Evolutionary conservation across 2,888 invertebrate species (phyloP), one percentile per base, ranked within the genome.

Genomic region (Drosophila monieri): DNA sequence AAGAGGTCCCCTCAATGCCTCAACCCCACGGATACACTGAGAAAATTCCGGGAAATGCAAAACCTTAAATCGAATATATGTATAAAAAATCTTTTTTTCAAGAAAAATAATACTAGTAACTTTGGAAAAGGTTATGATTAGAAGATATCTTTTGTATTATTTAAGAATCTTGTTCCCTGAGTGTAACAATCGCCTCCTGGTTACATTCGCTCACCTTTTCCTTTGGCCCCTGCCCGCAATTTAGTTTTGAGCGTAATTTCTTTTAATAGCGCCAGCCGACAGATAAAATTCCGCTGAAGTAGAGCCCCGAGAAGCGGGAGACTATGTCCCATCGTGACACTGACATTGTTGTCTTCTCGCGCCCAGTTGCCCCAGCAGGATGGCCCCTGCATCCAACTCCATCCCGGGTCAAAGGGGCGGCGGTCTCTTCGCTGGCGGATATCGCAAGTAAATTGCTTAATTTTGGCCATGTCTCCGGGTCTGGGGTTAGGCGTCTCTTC

Each of bases 211-310:
- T 81, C 77, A 80, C 80, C 73, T 79, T 85, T 83, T 72, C 76
- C 73, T 70, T 77, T 78, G 78, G 67, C 77, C 85, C 37, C 44
- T 23, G 59, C 44, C 60, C 88, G 85, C 88, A 89, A 89, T 90
- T 90, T 89, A 89, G 89, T 90, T 90, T 89, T 89, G 85, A 90
- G 85, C 85, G 90, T 88, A 89, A 90, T 90, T 90, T 89, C 90
- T 89, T 90, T 90, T 90, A 90, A 90, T 90, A 86, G 90, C 85
- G 73, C 68, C 83, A 83, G 85, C 84, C 84, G 88, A 81, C 84
- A 89, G 88, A 89, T 90, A 89, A 87, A 80, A 85, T 83, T 76
- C 77, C 77, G 78, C 77, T 60, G 61, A 47, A 32, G 60, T 41
- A 60, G 61, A 61, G 46, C 39, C 30, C 60, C 77, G 62, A 41